Evolutionary conservation across 2,888 invertebrate species (phyloP).

Genomic region (Melangyna quadrimaculata): DNA sequence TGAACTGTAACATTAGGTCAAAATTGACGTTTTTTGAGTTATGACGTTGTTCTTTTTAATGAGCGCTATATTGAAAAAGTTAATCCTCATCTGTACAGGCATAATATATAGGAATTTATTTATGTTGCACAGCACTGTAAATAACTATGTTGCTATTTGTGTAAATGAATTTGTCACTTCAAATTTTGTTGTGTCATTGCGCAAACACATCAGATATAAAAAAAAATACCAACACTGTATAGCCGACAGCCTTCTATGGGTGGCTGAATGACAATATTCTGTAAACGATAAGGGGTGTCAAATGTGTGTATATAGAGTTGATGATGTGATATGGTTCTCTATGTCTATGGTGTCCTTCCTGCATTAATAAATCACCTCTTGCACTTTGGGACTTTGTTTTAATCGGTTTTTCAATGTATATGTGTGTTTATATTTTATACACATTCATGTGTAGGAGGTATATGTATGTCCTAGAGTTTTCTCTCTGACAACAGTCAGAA

Average conservation of each 20-base stretch:
- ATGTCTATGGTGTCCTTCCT: constrained; percentile 52
- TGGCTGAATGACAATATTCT: background rate
- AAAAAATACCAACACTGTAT: constrained; percentile 18
- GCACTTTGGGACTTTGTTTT: constrained; percentile 76
- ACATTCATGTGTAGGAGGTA: background rate
- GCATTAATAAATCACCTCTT: constrained; percentile 76
- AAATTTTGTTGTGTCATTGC: constrained; percentile 50
- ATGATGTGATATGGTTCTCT: constrained; percentile 2
- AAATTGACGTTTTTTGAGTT: too few species aligned
- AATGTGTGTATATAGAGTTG: background rate
- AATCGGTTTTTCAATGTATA: constrained; percentile 44
- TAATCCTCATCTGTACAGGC: too few species aligned
- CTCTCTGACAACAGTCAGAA: background rate
- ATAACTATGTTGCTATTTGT: background rate
- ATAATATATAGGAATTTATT: too few species aligned
- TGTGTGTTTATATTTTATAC: constrained; percentile 2
- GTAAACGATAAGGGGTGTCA: background rate
- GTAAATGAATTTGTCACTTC: constrained; percentile 42
- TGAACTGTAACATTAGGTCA: too few species aligned
- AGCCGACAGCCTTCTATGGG: background rate
- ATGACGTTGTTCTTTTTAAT: too few species aligned
- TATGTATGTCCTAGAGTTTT: background rate
- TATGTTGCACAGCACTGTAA: background rate
- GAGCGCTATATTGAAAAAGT: too few species aligned
- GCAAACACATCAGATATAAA: background rate